Evolutionary conservation across 1,140 invertebrate species (phyloP).

Genomic region (Coelopa frigida): DNA sequence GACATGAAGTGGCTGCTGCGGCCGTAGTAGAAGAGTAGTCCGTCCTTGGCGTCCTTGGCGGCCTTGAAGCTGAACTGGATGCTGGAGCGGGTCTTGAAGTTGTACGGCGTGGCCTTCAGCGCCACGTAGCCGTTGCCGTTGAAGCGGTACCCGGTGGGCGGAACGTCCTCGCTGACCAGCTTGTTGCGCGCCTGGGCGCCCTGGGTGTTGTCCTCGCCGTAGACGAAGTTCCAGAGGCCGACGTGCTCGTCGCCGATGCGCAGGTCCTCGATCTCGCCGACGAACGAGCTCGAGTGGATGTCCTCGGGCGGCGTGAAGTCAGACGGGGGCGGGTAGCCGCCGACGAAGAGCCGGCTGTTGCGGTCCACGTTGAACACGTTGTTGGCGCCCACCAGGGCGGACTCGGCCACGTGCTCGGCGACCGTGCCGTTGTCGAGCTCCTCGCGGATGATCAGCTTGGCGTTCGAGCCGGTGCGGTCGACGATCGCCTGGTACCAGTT

Average conservation of each 20-base stretch:
- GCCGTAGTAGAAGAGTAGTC: slow-evolving; percentile 80
- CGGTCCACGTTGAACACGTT: slow-evolving; percentile 85
- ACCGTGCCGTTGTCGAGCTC: slow-evolving; percentile 56
- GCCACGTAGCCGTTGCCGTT: slow-evolving; percentile 78
- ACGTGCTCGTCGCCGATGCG: slow-evolving; percentile 80
- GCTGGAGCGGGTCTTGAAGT: slow-evolving; percentile 50
- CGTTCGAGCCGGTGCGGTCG: slow-evolving; percentile 76
- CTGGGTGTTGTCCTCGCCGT: slow-evolving; percentile 66
- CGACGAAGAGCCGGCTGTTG: slow-evolving; percentile 82
- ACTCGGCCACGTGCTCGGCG: slow-evolving; percentile 47
- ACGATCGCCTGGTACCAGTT: slow-evolving; percentile 87
- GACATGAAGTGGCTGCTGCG: slow-evolving; percentile 69
- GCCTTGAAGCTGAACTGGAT: slow-evolving; percentile 80
- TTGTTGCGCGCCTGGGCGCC: slow-evolving; percentile 57
- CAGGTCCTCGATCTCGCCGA: slow-evolving; percentile 85
- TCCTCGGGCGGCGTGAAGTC: slow-evolving; percentile 60
- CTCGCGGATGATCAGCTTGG: slow-evolving; percentile 73
- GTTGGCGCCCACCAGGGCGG: slow-evolving; percentile 59
- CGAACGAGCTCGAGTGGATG: slow-evolving; percentile 67
- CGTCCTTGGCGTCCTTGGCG: slow-evolving; percentile 62
- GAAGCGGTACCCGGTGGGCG: slow-evolving; percentile 68
- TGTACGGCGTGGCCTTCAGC: slow-evolving; percentile 52
- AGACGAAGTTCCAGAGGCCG: slow-evolving; percentile 91
- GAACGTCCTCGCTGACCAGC: slow-evolving; percentile 31
- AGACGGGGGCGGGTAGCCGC: slow-evolving; percentile 70